These are phyloP conservation scores for Chondrilla cf. caribensis DNA, from an alignment of 37 sponge, comb jelly and placozoan species.

Conservation along the genomic window DNA sequence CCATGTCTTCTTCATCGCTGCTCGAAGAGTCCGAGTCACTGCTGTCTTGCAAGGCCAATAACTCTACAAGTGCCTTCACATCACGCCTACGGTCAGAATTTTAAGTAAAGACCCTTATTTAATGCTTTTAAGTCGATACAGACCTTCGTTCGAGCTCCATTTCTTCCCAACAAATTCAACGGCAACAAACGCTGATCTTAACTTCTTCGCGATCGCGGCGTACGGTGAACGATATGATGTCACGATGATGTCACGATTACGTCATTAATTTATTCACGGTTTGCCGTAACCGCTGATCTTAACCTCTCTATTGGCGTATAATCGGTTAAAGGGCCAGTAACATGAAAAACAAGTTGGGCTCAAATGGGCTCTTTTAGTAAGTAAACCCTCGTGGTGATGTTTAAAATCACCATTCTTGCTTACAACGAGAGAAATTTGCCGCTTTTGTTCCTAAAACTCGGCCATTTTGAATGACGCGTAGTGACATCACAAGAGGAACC, in stretches of 20 bases:
- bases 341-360: too few species aligned
- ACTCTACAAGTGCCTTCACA: background rate
- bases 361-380: too few species aligned
- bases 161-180: background rate
- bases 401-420: too few species aligned
- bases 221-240: too few species aligned
- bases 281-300: constrained; percentile 1
- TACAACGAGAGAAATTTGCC: too few species aligned
- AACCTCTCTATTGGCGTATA: constrained; percentile 10
- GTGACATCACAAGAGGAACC: too few species aligned
- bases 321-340: too few species aligned
- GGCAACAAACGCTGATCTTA: background rate
- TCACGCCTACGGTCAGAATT: constrained; percentile 4
- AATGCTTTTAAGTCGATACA: background rate
- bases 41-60: background rate
- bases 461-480: too few species aligned
- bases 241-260: constrained; percentile 3
- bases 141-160: constrained; percentile 4
- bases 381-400: too few species aligned
- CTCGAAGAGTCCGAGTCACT: background rate
- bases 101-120: background rate
- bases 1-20: constrained; percentile 17
- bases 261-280: background rate
- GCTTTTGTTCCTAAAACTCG: too few species aligned
- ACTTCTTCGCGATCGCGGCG: background rate